Evolutionary conservation across 2,113 vertebrate genomes (phyloP), one percentile per base, ranked within the genome.

Genomic region (Eleginops maclovinus): DNA sequence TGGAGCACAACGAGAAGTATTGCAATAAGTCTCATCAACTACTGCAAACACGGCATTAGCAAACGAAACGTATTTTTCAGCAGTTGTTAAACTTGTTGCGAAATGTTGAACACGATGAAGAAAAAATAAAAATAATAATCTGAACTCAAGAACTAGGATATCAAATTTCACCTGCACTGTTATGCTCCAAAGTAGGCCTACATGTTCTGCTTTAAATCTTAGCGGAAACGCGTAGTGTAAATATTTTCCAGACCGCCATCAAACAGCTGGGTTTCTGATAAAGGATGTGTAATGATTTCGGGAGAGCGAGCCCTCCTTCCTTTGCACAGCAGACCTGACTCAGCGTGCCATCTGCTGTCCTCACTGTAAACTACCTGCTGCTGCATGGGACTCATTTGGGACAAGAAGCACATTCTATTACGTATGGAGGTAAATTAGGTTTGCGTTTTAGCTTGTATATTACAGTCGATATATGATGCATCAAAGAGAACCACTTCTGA

Each of bases 291-390:
- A 24, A 4, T 19, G 44, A 46, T 55, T 76, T 56, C 31, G 41
- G 4, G n/a, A 62, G 24, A 56, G 43, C 51, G 24, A 43, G 24
- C 31, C 70, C 58, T 58, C 73, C 77, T 24, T 55, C 84, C 36
- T n/a, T 49, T 13, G 31, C 31, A 36, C 31, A 8, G 31, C 31
- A 36, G 31, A 36, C 31, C 31, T 36, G 6, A 19, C 49, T 0
- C 67, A 4, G 44, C 5, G 54, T 11, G 86, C 81, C 86, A 56
- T n/a, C 91, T 91, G 63, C 79, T 74, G 89, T 1, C 19, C 1
- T 0, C 1, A 2, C 0, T 4, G 47, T 12, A 9, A 82, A 79
- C 28, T 82, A 24, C 85, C 85, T 28, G 10, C 31, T 28, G 50
- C 56, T 51, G 50, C n/a, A 1, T 22, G 31, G n/a, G 31, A 36